These are phyloP conservation scores for Clarias batrachus DNA, from an alignment of 2,113 vertebrate species.

Conservation along the genomic window DNA sequence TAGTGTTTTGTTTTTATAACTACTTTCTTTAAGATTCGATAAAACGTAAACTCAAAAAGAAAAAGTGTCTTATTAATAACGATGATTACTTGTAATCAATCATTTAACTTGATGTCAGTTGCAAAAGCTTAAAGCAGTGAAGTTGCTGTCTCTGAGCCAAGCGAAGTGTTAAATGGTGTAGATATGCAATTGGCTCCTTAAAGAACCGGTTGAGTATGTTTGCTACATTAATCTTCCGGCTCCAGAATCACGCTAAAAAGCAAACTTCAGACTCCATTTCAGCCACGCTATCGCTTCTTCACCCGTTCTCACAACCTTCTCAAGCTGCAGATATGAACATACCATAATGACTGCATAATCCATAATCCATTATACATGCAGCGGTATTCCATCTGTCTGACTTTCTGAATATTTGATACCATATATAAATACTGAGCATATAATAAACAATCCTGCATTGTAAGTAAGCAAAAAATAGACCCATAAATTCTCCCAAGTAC, in stretches of 20 bases:
- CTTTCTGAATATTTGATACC: not conserved
- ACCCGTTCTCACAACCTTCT: not conserved
- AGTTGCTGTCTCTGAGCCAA: not conserved
- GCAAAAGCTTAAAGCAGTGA: not conserved
- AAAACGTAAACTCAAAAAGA: too few species aligned
- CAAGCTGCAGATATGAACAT: not conserved
- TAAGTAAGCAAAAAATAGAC: not conserved
- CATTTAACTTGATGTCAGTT: not conserved
- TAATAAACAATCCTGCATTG: conserved; percentile 5
- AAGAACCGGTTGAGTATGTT: not conserved
- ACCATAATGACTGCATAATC: not conserved
- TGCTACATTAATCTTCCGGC: not conserved
- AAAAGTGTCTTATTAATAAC: too few species aligned
- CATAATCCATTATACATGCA: not conserved
- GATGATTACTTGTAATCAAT: too few species aligned
- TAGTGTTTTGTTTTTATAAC: too few species aligned
- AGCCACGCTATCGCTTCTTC: not conserved
- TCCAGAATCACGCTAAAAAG: not conserved
- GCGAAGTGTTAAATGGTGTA: not conserved
- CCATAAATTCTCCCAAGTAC: not conserved
- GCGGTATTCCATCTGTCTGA: not conserved
- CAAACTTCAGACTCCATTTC: not conserved
- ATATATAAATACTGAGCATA: not conserved
- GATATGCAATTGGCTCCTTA: not conserved
- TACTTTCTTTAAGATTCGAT: too few species aligned